Base-by-base conservation (phyloP, 2,797 vertebrate species). In the Urophycis tenuis region DNA sequence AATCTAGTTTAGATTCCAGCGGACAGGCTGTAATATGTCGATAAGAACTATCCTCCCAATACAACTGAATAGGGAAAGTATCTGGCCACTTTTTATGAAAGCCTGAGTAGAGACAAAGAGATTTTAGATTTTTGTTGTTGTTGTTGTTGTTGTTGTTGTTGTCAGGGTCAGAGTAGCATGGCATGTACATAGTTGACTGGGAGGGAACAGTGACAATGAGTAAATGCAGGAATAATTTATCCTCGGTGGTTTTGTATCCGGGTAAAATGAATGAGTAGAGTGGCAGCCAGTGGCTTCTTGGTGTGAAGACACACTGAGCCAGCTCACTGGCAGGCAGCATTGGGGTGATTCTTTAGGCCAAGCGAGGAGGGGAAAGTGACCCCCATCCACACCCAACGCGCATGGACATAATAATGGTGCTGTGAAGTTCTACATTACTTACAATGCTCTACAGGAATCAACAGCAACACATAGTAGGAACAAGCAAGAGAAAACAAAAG, bases 401-500 rank as follows among this genome's bases (percentile, higher is more conserved):
- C 87, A 80, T 85, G 89, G 85, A 77, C 84, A 87, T 89, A 73
- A 87, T 89, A 73, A 33, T 84, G 87, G 85, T 74, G 86, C 81
- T 88, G 88, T 87, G 88, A 89, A 80, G 80, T 89, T 90, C 87
- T 87, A 90, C 84, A 80, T 82, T 89, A 89, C 84, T 90, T 89
- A 91, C 88, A 91, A 88, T 90, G 86, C 90, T 91, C 89, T 89
- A 91, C 89, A 88, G 90, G 89, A 91, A 89, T 91, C 85, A 86
- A 88, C 85, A 91, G 90, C 90, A 88, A 92, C 86, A 88, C 82
- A 91, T 78, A 89, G 82, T 81, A 89, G 85, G 85, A 89, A 84
- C 81, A 89, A 90, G 89, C 85, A 73, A 89, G 91, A 53, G 25
- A 74, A 45, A 89, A 90, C 81, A 73, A 87, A 85, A 88, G 87